phyloP scores from a whole-genome alignment of 2,113 vertebrate genomes.

The Willisornis vidua region DNA sequence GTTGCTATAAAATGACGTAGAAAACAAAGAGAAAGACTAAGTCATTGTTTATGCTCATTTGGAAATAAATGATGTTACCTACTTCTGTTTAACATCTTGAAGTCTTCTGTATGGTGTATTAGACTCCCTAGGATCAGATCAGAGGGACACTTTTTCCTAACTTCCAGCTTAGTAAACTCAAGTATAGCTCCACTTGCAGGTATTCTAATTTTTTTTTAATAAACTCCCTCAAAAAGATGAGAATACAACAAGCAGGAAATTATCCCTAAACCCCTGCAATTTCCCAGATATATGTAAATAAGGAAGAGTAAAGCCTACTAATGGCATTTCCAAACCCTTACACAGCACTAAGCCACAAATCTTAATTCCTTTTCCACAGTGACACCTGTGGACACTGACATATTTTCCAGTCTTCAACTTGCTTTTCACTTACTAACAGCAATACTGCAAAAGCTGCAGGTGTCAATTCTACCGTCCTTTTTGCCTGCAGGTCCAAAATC shows the following conservation, averaged over 20 bases:
- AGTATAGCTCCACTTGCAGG: background rate
- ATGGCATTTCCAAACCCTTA: background rate
- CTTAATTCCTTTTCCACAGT: background rate
- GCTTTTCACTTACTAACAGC: background rate
- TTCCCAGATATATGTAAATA: background rate
- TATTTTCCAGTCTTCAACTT: background rate
- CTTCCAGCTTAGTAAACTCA: background rate
- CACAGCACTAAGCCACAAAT: background rate
- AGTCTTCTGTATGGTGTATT: background rate
- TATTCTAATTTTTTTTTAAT: background rate
- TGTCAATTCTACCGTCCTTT: background rate
- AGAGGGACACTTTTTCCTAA: background rate
- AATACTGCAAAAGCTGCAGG: background rate
- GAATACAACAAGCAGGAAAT: background rate
- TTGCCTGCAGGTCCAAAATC: background rate
- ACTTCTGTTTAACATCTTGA: background rate
- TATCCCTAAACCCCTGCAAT: background rate
- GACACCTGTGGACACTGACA: background rate
- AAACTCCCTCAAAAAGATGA: background rate
- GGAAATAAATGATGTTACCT: background rate
- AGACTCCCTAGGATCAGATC: background rate
- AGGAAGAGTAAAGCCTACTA: background rate
- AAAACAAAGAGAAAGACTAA: background rate
- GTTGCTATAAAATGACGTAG: background rate
- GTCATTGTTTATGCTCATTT: background rate